Conservation (phyloP, 2,797 vertebrate genomes). For the Orestias chungarensis region DNA sequence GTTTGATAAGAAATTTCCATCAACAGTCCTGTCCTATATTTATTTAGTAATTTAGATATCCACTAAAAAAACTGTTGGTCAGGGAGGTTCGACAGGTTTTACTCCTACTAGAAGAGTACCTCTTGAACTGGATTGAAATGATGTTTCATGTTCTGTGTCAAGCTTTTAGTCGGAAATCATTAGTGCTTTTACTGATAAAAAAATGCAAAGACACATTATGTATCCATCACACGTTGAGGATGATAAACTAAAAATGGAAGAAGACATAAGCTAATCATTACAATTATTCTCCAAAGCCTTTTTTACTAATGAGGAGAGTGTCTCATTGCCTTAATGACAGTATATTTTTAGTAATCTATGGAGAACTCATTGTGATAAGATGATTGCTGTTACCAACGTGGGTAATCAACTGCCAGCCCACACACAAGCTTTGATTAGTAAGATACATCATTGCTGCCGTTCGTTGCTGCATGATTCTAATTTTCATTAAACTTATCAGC, state of each 20-base stretch:
- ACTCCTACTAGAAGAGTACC: neutral
- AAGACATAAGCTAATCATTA: conserved; percentile 5
- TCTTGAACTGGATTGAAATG: neutral
- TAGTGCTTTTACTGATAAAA: neutral
- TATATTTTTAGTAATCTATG: conserved; percentile 30
- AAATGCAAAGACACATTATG: conserved; percentile 1
- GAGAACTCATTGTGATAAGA: conserved; percentile 30
- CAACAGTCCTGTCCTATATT: neutral
- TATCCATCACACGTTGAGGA: neutral
- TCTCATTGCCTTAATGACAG: conserved; percentile 18
- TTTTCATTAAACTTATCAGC: conserved; percentile 28
- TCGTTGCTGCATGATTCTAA: conserved; percentile 9
- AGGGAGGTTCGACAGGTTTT: neutral
- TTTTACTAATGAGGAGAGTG: conserved; percentile 7
- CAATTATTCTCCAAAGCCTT: conserved; percentile 12
- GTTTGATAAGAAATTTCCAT: neutral
- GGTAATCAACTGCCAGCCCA: conserved; percentile 15
- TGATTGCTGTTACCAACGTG: conserved; percentile 34
- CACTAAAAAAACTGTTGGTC: neutral
- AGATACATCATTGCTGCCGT: conserved; percentile 18
- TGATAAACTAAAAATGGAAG: conserved; percentile 7
- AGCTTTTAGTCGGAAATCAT: neutral
- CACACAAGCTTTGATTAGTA: conserved; percentile 39
- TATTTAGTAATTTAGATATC: neutral
- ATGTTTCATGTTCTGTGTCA: neutral